Percentiles rank a stretch among this genome's conserved stretches.
phyloP scores from a whole-genome alignment of 2,888 invertebrate genomes.

The Oeneis ivallda region DNA sequence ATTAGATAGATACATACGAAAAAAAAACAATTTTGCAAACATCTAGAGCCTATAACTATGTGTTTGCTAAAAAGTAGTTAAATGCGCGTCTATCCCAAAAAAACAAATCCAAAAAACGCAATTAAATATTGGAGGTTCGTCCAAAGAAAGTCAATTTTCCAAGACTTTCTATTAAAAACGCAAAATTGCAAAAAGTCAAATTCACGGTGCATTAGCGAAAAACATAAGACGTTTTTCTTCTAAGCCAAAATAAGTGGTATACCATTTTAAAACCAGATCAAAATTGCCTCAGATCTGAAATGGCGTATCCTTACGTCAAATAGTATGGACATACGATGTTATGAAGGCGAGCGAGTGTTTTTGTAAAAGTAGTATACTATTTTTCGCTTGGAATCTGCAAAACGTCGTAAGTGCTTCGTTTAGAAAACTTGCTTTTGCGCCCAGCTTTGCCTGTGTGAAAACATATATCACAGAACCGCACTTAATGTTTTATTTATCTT shows the following conservation, averaged over 20 bases:
- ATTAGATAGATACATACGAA: too few relatives aligned
- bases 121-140: conserved; percentile 53
- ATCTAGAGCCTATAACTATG: too few relatives aligned
- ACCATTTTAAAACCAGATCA: conserved; percentile 66
- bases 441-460: too few relatives aligned
- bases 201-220: conserved; percentile 13
- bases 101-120: background rate
- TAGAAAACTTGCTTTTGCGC: background rate
- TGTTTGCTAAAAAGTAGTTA: too few relatives aligned
- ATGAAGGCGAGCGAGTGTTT: conserved; percentile 32
- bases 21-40: too few relatives aligned
- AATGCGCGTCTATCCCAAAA: background rate
- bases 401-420: conserved; percentile 48
- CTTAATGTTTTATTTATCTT: too few relatives aligned
- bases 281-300: conserved; percentile 44
- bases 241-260: conserved; percentile 56
- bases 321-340: conserved; percentile 49
- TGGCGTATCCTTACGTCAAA: conserved; percentile 49
- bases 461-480: too few relatives aligned
- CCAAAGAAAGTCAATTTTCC: conserved; percentile 49
- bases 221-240: conserved; percentile 41
- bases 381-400: conserved; percentile 43
- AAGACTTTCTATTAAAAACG: conserved; percentile 1
- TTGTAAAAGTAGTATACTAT: conserved; percentile 70
- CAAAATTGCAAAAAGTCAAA: conserved; percentile 33